phyloP scores from a whole-genome alignment of 2,113 vertebrate genomes.

The Pachyramphus minor region DNA sequence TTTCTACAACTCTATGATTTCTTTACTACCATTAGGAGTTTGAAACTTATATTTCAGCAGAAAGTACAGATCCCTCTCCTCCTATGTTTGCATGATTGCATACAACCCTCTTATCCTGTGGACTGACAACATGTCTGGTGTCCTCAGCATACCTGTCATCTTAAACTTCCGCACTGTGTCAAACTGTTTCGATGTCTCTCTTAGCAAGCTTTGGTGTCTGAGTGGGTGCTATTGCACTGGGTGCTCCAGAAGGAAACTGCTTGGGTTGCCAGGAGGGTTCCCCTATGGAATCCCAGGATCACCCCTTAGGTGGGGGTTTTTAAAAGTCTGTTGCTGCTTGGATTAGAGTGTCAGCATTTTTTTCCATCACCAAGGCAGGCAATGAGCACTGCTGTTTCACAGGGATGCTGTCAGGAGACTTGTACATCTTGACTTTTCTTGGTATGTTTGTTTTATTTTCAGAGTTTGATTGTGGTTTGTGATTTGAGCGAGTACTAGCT shows the following conservation, averaged over 20 bases:
- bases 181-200: not conserved
- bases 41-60: not conserved
- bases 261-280: not conserved
- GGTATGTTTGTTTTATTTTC: not conserved
- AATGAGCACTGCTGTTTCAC: not conserved
- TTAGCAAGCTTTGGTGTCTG: not conserved
- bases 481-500: not conserved
- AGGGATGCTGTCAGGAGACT: not conserved
- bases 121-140: accelerated
- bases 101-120: not conserved
- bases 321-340: not conserved
- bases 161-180: not conserved
- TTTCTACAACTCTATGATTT: not conserved
- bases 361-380: not conserved
- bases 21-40: not conserved
- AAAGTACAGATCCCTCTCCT: not conserved
- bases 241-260: not conserved
- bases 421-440: not conserved
- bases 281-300: not conserved
- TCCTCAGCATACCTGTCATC: not conserved
- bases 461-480: not conserved
- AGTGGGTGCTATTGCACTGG: not conserved
- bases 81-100: not conserved
- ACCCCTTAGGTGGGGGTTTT: not conserved
- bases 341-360: not conserved